Conservation (phyloP, 2,113 vertebrate genomes). For the Gymnocephalus cernua region DNA sequence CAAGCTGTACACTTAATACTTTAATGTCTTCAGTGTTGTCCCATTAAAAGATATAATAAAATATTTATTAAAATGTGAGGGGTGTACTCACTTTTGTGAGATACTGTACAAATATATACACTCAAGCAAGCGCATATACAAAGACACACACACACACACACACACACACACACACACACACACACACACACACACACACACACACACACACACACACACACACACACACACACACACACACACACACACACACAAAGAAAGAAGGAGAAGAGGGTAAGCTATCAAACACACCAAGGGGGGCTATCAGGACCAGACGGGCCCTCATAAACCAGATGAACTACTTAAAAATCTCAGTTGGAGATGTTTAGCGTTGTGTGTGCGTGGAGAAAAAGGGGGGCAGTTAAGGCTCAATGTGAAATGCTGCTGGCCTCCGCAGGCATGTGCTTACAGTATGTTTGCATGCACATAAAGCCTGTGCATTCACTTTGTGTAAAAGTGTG, state of each 20-base stretch:
- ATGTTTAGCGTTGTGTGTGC: conserved; percentile 46
- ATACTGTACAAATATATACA: no score
- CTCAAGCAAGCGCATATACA: conserved; percentile 10
- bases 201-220: conserved; percentile 31
- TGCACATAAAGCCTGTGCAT: conserved; percentile 26
- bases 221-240: conserved; percentile 31
- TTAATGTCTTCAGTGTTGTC: no score
- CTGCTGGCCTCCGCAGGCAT: conserved; percentile 27
- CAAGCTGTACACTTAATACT: no score
- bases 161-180: conserved; percentile 31
- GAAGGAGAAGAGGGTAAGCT: conserved; percentile 40
- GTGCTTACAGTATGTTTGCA: conserved; percentile 26
- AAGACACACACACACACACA: conserved; percentile 30
- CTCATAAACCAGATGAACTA: conserved; percentile 78
- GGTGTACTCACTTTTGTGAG: no score
- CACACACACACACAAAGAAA: conserved; percentile 32
- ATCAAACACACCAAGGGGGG: conserved; percentile 68
- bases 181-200: conserved; percentile 30
- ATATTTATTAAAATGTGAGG: no score
- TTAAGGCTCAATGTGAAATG: conserved; percentile 45
- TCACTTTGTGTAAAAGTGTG: conserved; percentile 20
- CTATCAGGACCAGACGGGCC: conserved; percentile 66
- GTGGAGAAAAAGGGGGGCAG: conserved; percentile 26
- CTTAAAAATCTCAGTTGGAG: conserved; percentile 74
- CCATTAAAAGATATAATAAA: no score